Conservation (phyloP, 2,113 vertebrate species). For the Sylvietta virens region DNA sequence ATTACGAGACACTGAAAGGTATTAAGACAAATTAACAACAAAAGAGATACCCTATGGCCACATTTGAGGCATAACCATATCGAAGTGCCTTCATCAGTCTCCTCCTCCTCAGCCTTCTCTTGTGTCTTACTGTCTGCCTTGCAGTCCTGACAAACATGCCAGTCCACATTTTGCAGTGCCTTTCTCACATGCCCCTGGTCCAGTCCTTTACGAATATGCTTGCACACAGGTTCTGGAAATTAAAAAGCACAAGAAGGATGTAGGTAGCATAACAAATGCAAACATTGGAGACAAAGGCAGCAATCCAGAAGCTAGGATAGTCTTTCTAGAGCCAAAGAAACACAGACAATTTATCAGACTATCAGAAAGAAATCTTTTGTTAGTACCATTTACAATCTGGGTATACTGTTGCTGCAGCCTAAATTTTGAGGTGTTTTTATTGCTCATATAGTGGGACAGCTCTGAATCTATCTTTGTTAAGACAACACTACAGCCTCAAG, state of each 20-base stretch:
- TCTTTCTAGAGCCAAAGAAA: neutral
- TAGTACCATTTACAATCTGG: neutral
- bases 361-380: neutral
- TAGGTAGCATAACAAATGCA: neutral
- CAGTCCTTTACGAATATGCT: slow-evolving; percentile 85
- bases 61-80: slow-evolving; percentile 96
- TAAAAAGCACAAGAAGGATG: neutral
- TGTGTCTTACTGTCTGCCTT: slow-evolving; percentile 64
- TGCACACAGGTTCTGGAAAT: slow-evolving; percentile 78
- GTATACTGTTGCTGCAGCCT: neutral
- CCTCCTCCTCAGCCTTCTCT: slow-evolving; percentile 62
- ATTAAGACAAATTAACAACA: slow-evolving; percentile 7
- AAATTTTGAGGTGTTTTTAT: neutral
- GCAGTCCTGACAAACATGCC: slow-evolving; percentile 87
- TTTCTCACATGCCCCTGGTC: slow-evolving; percentile 85
- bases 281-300: neutral
- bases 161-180: slow-evolving; percentile 71
- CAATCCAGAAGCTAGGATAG: neutral
- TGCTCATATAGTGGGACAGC: neutral
- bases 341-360: neutral
- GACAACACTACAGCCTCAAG: neutral
- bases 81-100: slow-evolving; percentile 57
- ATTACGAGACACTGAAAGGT: neutral
- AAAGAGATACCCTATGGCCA: slow-evolving; percentile 84
- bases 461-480: neutral